phyloP scores from a whole-genome alignment of 2,113 vertebrate species.

The Pavo muticus region DNA sequence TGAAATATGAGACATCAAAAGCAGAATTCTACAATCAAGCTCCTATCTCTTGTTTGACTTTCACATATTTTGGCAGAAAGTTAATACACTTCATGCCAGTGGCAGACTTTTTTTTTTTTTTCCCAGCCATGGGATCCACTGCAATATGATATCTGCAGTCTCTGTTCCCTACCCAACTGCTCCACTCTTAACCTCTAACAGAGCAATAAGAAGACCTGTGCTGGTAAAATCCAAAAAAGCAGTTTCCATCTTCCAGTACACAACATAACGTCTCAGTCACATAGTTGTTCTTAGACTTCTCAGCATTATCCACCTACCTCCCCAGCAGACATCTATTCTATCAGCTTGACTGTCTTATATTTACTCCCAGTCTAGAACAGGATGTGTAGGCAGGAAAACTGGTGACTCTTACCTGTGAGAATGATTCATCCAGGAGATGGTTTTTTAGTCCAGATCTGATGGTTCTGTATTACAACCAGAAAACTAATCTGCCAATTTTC shows the following conservation, averaged over 20 bases:
- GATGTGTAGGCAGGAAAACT: not conserved
- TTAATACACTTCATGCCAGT: not conserved
- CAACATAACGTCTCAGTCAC: not conserved
- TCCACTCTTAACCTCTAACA: not conserved
- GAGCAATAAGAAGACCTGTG: not conserved
- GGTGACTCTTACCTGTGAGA: conserved; percentile 7
- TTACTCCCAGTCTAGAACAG: not conserved
- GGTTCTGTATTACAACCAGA: conserved; percentile 21
- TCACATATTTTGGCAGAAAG: not conserved
- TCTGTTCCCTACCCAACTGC: not conserved
- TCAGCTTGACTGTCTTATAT: not conserved
- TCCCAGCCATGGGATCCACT: not conserved
- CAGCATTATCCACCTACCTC: not conserved
- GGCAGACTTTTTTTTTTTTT: not conserved
- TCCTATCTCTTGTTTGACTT: not conserved
- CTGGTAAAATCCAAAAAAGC: not conserved
- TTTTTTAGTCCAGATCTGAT: conserved; percentile 12
- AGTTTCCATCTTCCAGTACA: not conserved
- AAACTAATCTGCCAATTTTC: conserved; percentile 53
- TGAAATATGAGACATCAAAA: not conserved
- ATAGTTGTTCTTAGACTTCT: not conserved
- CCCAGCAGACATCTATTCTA: not conserved
- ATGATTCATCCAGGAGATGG: conserved; percentile 6
- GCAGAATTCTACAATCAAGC: not conserved
- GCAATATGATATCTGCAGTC: not conserved